Conservation (phyloP, 2,113 vertebrate species). For the Tichodroma muraria region DNA sequence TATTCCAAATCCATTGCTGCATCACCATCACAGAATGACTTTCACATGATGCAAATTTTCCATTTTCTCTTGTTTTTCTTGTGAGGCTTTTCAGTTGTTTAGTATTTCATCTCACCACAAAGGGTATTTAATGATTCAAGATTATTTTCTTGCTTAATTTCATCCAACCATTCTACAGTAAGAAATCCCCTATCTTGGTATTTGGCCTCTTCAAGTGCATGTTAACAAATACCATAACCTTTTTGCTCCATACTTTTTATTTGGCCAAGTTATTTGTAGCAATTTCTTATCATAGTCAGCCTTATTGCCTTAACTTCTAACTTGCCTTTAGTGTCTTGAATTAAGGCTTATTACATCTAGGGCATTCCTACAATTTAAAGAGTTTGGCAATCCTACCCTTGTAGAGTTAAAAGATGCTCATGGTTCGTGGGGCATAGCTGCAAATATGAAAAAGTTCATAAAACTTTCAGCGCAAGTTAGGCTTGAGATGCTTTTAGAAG, state of each 20-base stretch:
- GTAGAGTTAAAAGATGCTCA: neutral
- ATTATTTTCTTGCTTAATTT: neutral
- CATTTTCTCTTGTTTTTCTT: neutral
- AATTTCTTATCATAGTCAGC: neutral
- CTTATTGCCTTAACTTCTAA: neutral
- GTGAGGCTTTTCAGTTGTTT: neutral
- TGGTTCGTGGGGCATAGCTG: neutral
- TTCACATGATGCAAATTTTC: neutral
- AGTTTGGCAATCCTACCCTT: neutral
- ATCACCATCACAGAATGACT: neutral
- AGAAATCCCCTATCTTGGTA: neutral
- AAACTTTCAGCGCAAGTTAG: neutral
- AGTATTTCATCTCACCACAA: neutral
- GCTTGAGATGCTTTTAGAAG: neutral
- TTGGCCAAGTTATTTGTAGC: neutral
- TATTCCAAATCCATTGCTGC: neutral
- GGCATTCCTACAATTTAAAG: neutral
- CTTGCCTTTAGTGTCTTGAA: neutral
- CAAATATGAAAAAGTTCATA: neutral
- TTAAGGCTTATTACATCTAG: neutral
- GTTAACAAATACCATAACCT: conserved; percentile 20
- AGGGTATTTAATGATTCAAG: neutral
- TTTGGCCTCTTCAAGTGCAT: neutral
- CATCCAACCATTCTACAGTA: neutral
- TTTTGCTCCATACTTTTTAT: conserved; percentile 1